Conservation (phyloP, 2,888 invertebrate species). For the Chrysolina oricalcia region DNA sequence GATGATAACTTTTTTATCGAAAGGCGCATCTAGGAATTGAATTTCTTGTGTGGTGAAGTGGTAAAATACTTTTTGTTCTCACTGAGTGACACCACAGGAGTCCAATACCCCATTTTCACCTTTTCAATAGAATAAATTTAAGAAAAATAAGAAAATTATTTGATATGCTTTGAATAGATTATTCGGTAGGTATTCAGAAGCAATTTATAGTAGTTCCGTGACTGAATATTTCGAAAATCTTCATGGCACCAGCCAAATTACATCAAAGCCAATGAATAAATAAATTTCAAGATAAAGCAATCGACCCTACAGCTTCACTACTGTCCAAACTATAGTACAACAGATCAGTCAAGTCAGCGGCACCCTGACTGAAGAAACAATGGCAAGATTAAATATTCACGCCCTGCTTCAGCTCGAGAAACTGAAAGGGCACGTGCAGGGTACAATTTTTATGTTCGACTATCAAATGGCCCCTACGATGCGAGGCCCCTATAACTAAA, state of each 20-base stretch:
- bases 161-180: no score
- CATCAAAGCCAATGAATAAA: slow-evolving; percentile 13
- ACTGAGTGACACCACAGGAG: no score
- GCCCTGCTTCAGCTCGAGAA: slow-evolving; percentile 81
- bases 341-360: slow-evolving; percentile 4
- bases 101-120: no score
- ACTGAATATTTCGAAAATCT: neutral
- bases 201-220: neutral
- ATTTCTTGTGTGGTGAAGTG: no score
- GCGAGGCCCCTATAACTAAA: slow-evolving; percentile 90
- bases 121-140: no score
- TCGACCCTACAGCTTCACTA: slow-evolving; percentile 13
- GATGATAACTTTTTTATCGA: no score
- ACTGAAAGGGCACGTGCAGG: slow-evolving; percentile 88
- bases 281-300: neutral
- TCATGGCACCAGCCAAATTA: slow-evolving; percentile 18
- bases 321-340: slow-evolving; percentile 16
- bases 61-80: no score
- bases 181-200: neutral
- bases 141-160: no score
- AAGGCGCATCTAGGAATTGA: no score
- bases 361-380: slow-evolving; percentile 21
- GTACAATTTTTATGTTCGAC: slow-evolving; percentile 84
- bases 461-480: slow-evolving; percentile 88
- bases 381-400: slow-evolving; percentile 68